Conservation (phyloP, 2,888 invertebrate genomes). For the Galeruca laticollis region DNA sequence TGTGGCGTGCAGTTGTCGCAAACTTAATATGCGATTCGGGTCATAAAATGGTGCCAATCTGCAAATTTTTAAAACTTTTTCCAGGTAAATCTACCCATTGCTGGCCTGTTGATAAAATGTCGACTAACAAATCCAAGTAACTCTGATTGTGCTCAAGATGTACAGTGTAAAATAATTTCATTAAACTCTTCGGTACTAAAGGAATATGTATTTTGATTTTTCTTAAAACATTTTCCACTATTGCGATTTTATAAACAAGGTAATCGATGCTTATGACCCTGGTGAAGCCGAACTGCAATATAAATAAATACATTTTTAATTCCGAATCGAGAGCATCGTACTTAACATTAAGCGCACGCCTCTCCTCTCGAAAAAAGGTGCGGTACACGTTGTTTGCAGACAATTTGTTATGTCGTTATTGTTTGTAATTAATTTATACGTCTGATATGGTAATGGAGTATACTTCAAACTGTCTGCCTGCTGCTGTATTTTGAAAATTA, state of each 20-base stretch:
- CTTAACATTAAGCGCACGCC: slow-evolving; percentile 40
- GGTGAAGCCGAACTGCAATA: slow-evolving; percentile 8
- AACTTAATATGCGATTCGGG: no score
- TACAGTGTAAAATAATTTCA: no score
- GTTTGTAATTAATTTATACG: slow-evolving; percentile 59
- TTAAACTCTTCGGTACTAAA: no score
- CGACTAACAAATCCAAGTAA: no score
- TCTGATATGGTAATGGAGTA: slow-evolving; percentile 56
- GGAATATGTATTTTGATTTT: no score
- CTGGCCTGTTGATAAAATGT: no score
- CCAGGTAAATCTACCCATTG: no score
- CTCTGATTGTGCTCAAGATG: no score
- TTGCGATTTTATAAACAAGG: not conserved
- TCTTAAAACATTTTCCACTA: no score
- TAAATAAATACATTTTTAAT: slow-evolving; percentile 35
- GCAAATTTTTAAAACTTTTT: no score
- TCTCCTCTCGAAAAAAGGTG: slow-evolving; percentile 39
- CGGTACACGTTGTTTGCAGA: slow-evolving; percentile 43
- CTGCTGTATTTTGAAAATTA: slow-evolving; percentile 34
- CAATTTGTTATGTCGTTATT: slow-evolving; percentile 52
- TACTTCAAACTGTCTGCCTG: slow-evolving; percentile 34
- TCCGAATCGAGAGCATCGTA: slow-evolving; percentile 31
- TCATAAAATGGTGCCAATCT: no score
- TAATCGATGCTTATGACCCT: slow-evolving; percentile 2
- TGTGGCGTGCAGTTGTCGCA: no score